Conservation (phyloP, 2,113 vertebrate genomes). For the Pedetes capensis region DNA sequence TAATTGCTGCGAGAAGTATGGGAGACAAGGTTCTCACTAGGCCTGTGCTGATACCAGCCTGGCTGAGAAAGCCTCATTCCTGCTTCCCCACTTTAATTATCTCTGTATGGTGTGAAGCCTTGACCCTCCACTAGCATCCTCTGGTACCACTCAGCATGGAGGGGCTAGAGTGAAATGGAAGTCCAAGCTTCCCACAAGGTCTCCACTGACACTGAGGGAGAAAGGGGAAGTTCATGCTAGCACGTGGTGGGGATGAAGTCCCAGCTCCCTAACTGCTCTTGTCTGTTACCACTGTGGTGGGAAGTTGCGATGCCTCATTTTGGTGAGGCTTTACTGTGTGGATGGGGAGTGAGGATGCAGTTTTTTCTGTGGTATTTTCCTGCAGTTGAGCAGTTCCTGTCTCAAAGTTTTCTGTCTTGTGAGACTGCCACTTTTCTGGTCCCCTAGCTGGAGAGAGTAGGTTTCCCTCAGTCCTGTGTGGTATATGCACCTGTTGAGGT, state of each 20-base stretch:
- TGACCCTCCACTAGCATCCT: not conserved
- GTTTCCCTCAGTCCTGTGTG: not conserved
- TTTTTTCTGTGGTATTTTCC: not conserved
- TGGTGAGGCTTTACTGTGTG: not conserved
- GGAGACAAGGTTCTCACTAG: not conserved
- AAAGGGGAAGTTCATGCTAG: not conserved
- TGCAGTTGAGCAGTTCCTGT: not conserved
- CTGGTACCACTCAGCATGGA: not conserved
- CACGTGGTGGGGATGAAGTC: too few species aligned
- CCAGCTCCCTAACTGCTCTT: not conserved
- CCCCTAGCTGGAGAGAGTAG: not conserved
- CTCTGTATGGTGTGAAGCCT: too few species aligned
- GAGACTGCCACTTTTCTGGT: not conserved
- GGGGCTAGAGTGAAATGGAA: not conserved
- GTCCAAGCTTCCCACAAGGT: not conserved
- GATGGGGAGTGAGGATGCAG: too few species aligned
- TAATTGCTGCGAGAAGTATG: not conserved
- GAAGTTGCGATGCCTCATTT: not conserved
- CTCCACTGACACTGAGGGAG: not conserved
- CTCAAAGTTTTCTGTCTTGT: not conserved
- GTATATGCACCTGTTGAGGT: not conserved
- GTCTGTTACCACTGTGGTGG: not conserved
- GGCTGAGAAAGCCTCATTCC: not conserved
- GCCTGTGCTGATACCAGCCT: not conserved
- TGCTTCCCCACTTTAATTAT: too few species aligned